Conservation (phyloP, 2,888 invertebrate species). For the Dryocosmus kuriphilus region DNA sequence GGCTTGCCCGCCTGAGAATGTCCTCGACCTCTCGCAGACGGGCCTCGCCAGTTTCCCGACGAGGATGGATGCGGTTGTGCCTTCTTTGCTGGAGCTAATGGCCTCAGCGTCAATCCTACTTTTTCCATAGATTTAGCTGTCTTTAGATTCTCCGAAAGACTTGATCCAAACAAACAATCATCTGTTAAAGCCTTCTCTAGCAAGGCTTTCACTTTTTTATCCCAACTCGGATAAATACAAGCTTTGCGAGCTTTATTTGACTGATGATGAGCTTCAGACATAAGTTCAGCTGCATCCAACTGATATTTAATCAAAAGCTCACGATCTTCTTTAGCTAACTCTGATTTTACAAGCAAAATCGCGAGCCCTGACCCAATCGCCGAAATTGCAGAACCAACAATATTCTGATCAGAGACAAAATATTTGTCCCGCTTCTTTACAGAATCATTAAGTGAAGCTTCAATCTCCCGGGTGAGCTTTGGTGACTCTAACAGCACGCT, state of each 20-base stretch:
- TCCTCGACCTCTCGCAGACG: not conserved
- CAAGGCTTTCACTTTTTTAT: conserved; percentile 11
- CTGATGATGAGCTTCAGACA: not conserved
- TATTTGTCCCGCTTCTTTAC: conserved; percentile 18
- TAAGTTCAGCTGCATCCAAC: not conserved
- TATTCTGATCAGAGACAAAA: not conserved
- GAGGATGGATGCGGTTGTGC: too few relatives aligned
- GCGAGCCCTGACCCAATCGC: too few relatives aligned
- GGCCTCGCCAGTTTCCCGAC: not conserved
- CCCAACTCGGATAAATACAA: conserved; percentile 12
- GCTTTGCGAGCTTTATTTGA: not conserved
- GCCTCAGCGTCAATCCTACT: too few relatives aligned
- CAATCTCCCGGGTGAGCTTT: conserved; percentile 12
- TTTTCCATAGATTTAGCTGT: conserved; percentile 25
- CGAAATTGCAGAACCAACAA: not conserved
- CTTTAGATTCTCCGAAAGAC: conserved; percentile 16
- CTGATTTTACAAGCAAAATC: too few relatives aligned
- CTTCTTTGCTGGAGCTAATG: too few relatives aligned
- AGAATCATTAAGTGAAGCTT: not conserved
- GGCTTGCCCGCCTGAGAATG: not conserved
- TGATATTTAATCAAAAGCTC: not conserved
- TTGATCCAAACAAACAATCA: conserved; percentile 13
- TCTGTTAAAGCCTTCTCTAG: not conserved
- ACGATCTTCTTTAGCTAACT: too few relatives aligned
- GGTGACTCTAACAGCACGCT: not conserved